A percentile compares a stretch with the other conserved stretches of the same genome.
Conservation (phyloP, 2,888 invertebrate species). For the Belgica antarctica region DNA sequence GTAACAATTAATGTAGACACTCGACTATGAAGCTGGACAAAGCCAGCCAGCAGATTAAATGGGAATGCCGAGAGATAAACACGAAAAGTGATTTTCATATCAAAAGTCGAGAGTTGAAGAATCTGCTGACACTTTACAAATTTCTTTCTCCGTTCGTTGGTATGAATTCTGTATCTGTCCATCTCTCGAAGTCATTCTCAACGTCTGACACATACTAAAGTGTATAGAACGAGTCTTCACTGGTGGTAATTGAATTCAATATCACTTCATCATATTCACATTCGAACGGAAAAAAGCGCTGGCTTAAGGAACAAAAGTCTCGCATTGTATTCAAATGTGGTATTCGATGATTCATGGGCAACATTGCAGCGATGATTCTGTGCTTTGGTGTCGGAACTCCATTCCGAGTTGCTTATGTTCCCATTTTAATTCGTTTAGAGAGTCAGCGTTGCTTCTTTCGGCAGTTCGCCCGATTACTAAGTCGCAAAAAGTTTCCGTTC, state of each 20-base stretch:
- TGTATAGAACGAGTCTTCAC: not conserved
- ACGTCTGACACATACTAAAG: slow-evolving; percentile 18
- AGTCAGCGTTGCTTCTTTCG: no score
- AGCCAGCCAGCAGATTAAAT: not conserved
- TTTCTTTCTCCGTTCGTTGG: not conserved
- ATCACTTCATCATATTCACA: slow-evolving; percentile 14
- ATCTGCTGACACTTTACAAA: slow-evolving; percentile 4
- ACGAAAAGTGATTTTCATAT: slow-evolving; percentile 5
- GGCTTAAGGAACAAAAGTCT: no score
- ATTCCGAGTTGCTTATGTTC: slow-evolving; percentile 1
- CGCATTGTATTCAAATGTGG: slow-evolving; percentile 29
- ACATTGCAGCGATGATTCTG: slow-evolving; percentile 18
- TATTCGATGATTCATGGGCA: no score
- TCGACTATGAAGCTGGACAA: slow-evolving; percentile 1
- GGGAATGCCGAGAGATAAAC: not conserved
- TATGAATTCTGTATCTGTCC: not conserved
- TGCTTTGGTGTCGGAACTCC: not conserved
- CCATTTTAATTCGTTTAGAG: slow-evolving; percentile 12
- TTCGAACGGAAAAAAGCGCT: no score
- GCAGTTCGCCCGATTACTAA: no score
- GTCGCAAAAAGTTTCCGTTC: slow-evolving; percentile 1
- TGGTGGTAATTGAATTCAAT: slow-evolving; percentile 33
- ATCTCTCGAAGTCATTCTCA: not conserved
- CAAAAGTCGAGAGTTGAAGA: slow-evolving; percentile 7
- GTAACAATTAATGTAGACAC: not conserved